Evolutionary conservation across 2,888 invertebrate genomes (phyloP).

Genomic region (Tetragnatha montana): DNA sequence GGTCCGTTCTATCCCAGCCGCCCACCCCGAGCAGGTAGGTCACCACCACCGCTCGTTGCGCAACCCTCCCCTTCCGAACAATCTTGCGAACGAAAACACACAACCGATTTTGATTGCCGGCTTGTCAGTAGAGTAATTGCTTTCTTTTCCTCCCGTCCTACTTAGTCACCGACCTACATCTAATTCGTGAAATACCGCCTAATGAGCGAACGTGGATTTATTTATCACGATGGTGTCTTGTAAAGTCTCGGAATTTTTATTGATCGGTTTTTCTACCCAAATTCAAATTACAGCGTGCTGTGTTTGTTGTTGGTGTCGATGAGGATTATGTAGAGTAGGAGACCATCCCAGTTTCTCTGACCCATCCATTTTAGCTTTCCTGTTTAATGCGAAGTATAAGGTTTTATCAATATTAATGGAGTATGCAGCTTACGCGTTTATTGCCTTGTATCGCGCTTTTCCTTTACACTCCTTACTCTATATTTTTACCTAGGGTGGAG

Average conservation of each 20-base stretch:
- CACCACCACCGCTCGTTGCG: not conserved
- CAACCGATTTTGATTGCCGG: not conserved
- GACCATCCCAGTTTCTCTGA: not conserved
- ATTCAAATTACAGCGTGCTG: not conserved
- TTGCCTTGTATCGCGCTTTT: no score
- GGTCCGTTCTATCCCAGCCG: not conserved
- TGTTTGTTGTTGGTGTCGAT: not conserved
- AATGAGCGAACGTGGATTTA: conserved; percentile 93
- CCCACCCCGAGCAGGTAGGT: conserved; percentile 9
- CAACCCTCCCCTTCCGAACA: not conserved
- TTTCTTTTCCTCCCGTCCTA: conserved; percentile 24
- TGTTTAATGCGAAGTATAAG: no score
- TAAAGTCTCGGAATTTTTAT: conserved; percentile 73
- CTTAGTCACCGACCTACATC: conserved; percentile 45
- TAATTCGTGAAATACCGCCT: conserved; percentile 67
- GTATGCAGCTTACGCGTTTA: no score
- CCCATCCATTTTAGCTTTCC: not conserved
- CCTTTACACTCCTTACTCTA: no score
- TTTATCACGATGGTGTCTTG: conserved; percentile 99
- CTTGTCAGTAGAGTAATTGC: not conserved
- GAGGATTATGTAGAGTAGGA: not conserved
- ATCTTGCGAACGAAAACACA: not conserved
- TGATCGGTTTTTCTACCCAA: not conserved
- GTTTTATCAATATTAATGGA: no score
- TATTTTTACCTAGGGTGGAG: no score